phyloP scores from a whole-genome alignment of 2,888 invertebrate species.

The Rugalucina vietnamica region DNA sequence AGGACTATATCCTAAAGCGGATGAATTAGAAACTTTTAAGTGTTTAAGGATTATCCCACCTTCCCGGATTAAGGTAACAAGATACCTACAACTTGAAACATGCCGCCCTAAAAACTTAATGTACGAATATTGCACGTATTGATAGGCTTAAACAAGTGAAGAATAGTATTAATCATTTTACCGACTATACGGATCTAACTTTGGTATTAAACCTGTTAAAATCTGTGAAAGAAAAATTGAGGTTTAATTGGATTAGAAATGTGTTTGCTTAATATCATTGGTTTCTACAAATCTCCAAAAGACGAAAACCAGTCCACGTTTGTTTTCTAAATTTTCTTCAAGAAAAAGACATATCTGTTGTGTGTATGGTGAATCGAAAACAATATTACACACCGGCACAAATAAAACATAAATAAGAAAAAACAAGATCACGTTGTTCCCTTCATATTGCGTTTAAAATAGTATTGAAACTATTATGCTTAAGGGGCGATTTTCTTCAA shows the following conservation, averaged over 20 bases:
- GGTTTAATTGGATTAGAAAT: background rate
- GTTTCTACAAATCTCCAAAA: no score
- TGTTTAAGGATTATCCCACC: conserved; percentile 12
- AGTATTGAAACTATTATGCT: no score
- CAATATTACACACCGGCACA: no score
- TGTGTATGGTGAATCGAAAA: no score
- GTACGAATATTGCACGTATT: background rate
- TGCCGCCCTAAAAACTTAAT: background rate
- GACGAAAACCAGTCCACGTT: no score
- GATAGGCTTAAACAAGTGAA: background rate
- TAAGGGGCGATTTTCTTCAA: no score
- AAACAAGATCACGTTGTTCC: no score
- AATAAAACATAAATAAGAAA: no score
- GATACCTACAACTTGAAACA: background rate
- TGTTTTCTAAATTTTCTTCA: no score
- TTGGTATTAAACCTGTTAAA: background rate
- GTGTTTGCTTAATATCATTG: no score
- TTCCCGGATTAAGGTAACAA: conserved; percentile 9
- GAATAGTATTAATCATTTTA: background rate
- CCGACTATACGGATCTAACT: background rate
- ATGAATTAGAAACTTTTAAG: background rate
- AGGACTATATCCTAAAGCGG: background rate
- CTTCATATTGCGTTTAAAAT: no score
- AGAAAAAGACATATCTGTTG: no score
- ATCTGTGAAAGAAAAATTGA: background rate